A percentile compares a stretch with the other conserved stretches of the same genome.
These are phyloP conservation scores for Meteorus colon DNA, from an alignment of 2,888 invertebrate species.

Conservation along the genomic window DNA sequence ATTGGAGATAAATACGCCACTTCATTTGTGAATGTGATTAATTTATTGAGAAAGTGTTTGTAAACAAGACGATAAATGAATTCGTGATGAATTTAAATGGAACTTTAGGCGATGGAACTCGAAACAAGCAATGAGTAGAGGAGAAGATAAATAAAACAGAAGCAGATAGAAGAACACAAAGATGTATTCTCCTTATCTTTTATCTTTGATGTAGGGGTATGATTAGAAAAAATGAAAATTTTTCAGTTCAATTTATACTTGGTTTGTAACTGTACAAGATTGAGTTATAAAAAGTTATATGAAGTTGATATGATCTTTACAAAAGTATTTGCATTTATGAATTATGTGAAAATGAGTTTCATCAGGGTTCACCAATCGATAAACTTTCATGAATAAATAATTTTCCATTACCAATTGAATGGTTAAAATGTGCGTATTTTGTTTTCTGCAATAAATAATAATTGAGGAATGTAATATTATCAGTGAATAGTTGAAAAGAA, in stretches of 20 bases:
- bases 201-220: background rate
- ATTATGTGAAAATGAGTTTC: slow-evolving; percentile 36
- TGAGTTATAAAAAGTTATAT: slow-evolving; percentile 24
- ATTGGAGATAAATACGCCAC: too few relatives aligned
- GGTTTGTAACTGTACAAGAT: slow-evolving; percentile 18
- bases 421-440: background rate
- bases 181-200: background rate
- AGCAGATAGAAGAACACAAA: background rate
- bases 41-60: background rate
- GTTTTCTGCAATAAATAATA: background rate
- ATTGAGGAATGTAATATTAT: background rate
- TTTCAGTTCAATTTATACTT: background rate
- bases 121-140: slow-evolving; percentile 8
- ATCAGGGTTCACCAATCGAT: slow-evolving; percentile 35
- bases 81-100: slow-evolving; percentile 24
- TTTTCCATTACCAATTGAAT: slow-evolving; percentile 19
- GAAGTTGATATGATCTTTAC: slow-evolving; percentile 38
- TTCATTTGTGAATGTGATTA: too few relatives aligned
- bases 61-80: slow-evolving; percentile 51
- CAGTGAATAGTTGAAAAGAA: background rate
- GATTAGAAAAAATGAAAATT: background rate
- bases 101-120: background rate
- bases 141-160: background rate
- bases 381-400: slow-evolving; percentile 42
- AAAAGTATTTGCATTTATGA: slow-evolving; percentile 42